Conservation (phyloP, 2,797 vertebrate genomes). For the Oophaga sylvatica region DNA sequence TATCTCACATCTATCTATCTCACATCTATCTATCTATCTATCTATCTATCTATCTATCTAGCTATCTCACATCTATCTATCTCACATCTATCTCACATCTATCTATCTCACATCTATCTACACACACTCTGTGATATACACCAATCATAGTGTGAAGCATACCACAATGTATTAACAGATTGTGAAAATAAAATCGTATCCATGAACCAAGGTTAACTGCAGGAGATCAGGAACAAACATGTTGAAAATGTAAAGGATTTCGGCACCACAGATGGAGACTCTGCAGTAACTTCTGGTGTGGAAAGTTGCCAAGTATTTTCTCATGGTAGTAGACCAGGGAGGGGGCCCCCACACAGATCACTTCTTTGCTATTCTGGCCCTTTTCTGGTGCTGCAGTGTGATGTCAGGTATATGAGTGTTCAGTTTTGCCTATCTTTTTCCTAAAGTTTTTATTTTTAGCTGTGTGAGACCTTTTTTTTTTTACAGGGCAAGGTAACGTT, state of each 20-base stretch:
- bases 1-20: no score
- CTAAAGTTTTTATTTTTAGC: no score
- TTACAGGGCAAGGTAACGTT: no score
- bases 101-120: no score
- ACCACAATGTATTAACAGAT: background rate
- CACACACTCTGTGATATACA: no score
- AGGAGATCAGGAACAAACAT: slow-evolving; percentile 29
- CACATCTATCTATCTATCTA: no score
- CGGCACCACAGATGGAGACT: slow-evolving; percentile 33
- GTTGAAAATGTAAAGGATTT: slow-evolving; percentile 25
- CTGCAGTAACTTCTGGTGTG: slow-evolving; percentile 22
- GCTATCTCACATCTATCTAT: no score
- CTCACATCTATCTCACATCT: no score
- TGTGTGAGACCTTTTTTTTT: no score
- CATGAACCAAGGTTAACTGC: slow-evolving; percentile 35
- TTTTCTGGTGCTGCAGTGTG: background rate
- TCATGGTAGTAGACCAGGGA: slow-evolving; percentile 18
- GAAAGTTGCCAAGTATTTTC: slow-evolving; percentile 38
- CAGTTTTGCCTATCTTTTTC: background rate
- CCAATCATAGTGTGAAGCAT: background rate
- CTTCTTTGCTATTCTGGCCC: background rate
- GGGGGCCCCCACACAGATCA: background rate
- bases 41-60: no score
- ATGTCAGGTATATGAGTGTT: background rate
- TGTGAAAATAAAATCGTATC: slow-evolving; percentile 18